Percentiles rank a stretch among this genome's conserved stretches.
Evolutionary conservation across 2,113 vertebrate genomes (phyloP).

Genomic region (Calyptommatus sinebrachiatus): DNA sequence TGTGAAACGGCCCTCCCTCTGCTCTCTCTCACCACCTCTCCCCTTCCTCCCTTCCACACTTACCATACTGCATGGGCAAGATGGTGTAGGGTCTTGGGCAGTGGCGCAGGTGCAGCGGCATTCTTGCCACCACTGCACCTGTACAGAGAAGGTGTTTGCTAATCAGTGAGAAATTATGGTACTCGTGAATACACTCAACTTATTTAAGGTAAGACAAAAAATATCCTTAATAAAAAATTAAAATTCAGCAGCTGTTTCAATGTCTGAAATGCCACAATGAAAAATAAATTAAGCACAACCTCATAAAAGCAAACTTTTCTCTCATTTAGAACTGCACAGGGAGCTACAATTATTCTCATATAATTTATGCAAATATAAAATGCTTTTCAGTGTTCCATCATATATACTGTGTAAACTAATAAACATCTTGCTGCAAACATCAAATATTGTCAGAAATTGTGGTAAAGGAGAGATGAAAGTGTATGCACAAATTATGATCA

Average conservation of each 20-base stretch:
- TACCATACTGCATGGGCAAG: too few species aligned
- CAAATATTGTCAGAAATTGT: neutral
- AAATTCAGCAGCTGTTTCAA: neutral
- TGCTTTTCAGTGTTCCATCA: neutral
- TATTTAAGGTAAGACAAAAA: too few species aligned
- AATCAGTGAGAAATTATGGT: too few species aligned
- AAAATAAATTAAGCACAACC: neutral
- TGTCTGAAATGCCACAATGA: neutral
- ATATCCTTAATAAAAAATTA: neutral
- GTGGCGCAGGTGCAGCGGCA: too few species aligned
- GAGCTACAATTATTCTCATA: neutral
- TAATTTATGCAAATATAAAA: conserved; percentile 1
- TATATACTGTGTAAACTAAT: neutral
- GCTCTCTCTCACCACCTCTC: too few species aligned
- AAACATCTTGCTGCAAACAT: neutral
- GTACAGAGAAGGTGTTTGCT: too few species aligned
- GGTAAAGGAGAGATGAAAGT: neutral
- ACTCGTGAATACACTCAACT: too few species aligned
- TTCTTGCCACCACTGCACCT: too few species aligned
- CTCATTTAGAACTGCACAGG: neutral
- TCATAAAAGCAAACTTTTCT: neutral
- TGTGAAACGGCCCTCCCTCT: too few species aligned
- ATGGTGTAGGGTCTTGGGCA: too few species aligned
- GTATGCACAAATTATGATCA: neutral
- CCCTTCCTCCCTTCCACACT: too few species aligned